Base-by-base conservation (phyloP, 30 jellyfish, hydroid and myxozoan genomes). In the Turritopsis rubra region DNA sequence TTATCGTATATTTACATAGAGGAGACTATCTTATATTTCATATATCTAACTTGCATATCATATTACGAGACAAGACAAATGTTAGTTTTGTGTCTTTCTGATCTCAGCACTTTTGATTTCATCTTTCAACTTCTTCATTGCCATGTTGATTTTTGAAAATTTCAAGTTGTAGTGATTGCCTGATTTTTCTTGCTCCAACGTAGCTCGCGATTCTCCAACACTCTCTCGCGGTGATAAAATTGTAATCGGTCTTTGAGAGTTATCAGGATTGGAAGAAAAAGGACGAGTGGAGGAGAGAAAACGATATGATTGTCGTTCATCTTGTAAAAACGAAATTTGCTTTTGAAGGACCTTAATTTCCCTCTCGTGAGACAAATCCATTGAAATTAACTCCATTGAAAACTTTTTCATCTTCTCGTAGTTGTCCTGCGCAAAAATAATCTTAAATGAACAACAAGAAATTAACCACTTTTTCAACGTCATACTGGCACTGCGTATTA, bases 331-430 rank as follows among this genome's bases (percentile, higher is more conserved):
- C 9, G 31, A 27, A 27, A 68, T 68, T 68, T 27, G 77, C 9
- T 68, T 68, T 68, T 68, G 77, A 68, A 68, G 77, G 28, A n/a
- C 77, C 19, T 68, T 68, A 68, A 68, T 68, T 27, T 68, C 77
- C 16, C 77, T 16, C 21, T 68, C 77, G 77, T 68, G 77, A 7
- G 77, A 68, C 9, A 68, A 27, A 27, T 68, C 77, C 30, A 27
- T n/a, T n/a, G 77, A 68, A 7, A 68, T 68, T 9, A 68, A 19
- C 21, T 68, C 77, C 77, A 68, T 68, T n/a, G 77, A 68, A 68
- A n/a, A 68, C 30, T 68, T 68, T 68, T 19, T 9, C 77, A 68
- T 68, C 31, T 23, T 68, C 19, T 68, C 77, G 19, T 68, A 68
- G 19, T 22, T 23, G 16, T 68, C 77, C 77, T 68, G 19, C 21